Evolutionary conservation across 2,888 invertebrate genomes (phyloP), one percentile per base, ranked within the genome.

Genomic region (Rhopalosiphum nymphaeae): DNA sequence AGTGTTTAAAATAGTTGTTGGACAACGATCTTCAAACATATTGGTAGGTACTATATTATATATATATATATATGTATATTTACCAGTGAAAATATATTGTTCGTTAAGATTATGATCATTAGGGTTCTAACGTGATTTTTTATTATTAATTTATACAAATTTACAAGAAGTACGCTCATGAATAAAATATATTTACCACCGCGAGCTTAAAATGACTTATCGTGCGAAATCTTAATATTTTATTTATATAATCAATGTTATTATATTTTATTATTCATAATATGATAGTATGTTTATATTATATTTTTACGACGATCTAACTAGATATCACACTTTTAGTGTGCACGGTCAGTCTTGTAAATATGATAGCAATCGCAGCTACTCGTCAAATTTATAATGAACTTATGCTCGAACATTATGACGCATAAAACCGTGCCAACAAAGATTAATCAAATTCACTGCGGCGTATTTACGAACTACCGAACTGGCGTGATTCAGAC

Each of bases 331-430:
- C 36, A 78, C 21, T 21, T 21, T 78, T 36, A 78, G 78, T 78
- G 36, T 21, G 36, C 78, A 36, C 21, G 36, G 36, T 36, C 78
- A 7, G 36, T 78, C 46, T 89, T 61, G 61, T 61, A 89, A 61
- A 67, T n/a, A 61, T 9, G 89, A 90, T 89, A 29, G 10, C 44
- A 67, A 90, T 61, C 90, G 21, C n/a, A n/a, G 57, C 3, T 44
- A 44, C 53, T 91, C 91, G 10, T 84, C 42, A 42, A 25, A 53
- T 56, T n/a, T 44, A 21, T 44, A 90, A 90, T 90, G 90, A 67
- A 46, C 57, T 25, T 25, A 3, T 7, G 13, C 3, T 26, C 85
- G 56, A 46, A 13, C 86, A 86, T 36, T 86, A 86, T 25, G 26
- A 53, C 91, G 36, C 21, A 56, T 44, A n/a, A 91, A 91, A 85